Conservation (phyloP, 2,113 vertebrate genomes). For the Psephotus haematonotus region DNA sequence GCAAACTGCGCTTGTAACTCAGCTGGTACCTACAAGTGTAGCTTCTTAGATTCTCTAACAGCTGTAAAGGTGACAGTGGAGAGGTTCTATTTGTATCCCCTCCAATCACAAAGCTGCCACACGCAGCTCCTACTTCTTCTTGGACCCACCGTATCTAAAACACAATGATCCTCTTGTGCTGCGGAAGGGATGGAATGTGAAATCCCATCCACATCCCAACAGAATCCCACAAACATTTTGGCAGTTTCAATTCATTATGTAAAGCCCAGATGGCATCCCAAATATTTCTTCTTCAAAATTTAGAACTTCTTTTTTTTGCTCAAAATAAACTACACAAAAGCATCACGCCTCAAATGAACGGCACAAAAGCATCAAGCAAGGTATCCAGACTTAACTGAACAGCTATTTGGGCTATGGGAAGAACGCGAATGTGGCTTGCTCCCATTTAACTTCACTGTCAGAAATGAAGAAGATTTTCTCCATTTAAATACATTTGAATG, state of each 20-base stretch:
- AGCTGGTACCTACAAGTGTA: neutral
- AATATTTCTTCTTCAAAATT: conserved; percentile 60
- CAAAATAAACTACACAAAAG: conserved; percentile 50
- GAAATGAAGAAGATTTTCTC: neutral
- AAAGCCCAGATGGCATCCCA: conserved; percentile 65
- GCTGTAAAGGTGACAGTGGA: neutral
- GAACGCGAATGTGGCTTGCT: conserved; percentile 38
- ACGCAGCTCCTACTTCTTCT: neutral
- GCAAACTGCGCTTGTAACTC: neutral
- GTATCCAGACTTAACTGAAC: conserved; percentile 32
- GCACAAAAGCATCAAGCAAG: conserved; percentile 21
- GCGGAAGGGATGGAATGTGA: conserved; percentile 57
- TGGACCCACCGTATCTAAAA: conserved; percentile 29
- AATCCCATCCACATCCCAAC: conserved; percentile 64
- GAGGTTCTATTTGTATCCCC: neutral
- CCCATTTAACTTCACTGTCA: conserved; percentile 29
- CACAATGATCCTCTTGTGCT: conserved; percentile 53
- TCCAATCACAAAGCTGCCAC: neutral
- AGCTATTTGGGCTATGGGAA: conserved; percentile 47
- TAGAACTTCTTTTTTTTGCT: neutral
- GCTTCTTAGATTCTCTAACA: neutral
- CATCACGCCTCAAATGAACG: neutral
- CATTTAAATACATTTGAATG: conserved; percentile 43
- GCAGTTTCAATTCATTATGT: conserved; percentile 61
- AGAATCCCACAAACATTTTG: conserved; percentile 70